Conservation (phyloP, 2,797 vertebrate species). For the Tapera naevia region DNA sequence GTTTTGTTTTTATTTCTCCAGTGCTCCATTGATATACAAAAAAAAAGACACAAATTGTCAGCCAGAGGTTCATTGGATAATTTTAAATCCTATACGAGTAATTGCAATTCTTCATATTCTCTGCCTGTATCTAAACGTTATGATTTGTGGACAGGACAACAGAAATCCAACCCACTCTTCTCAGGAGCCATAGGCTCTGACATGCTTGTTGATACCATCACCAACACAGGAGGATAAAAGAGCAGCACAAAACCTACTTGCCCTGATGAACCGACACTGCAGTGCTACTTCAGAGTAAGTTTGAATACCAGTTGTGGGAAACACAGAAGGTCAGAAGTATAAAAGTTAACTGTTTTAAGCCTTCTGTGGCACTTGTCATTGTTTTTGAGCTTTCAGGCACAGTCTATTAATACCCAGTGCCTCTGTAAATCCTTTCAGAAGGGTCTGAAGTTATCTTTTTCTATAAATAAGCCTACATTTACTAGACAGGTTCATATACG, state of each 20-base stretch:
- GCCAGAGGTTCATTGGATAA: neutral
- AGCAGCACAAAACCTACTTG: neutral
- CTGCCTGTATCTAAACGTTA: neutral
- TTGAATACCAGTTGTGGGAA: neutral
- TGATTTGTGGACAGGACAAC: neutral
- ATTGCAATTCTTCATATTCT: neutral
- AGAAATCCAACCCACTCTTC: neutral
- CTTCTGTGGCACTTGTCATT: neutral
- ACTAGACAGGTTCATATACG: neutral
- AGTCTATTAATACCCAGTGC: neutral
- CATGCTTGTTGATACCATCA: neutral
- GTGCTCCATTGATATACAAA: neutral
- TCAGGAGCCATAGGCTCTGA: neutral
- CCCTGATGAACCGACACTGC: neutral
- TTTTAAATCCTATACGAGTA: neutral
- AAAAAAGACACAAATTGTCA: neutral
- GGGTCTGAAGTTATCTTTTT: neutral
- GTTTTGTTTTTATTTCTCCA: neutral
- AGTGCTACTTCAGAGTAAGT: neutral
- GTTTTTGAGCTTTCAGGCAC: neutral
- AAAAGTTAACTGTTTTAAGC: neutral
- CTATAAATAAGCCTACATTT: neutral
- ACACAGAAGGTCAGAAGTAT: neutral
- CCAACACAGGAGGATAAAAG: neutral
- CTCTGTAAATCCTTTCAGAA: neutral